Percentiles rank a stretch among this genome's conserved stretches.
Evolutionary conservation across 2,113 vertebrate genomes (phyloP).

Genomic region (Strigops habroptila): DNA sequence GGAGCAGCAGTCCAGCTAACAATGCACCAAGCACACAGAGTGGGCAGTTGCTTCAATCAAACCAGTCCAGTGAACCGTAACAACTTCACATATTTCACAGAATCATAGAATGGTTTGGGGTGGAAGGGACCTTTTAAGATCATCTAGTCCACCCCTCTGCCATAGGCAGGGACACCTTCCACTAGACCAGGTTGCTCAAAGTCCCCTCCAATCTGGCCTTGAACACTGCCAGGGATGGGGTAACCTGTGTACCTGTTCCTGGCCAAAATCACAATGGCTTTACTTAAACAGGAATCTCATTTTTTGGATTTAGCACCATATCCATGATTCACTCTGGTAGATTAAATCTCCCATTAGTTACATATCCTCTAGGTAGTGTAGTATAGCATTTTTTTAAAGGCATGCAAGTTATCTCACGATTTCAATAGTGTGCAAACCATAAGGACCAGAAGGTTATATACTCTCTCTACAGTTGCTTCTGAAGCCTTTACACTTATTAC

Average conservation of each 20-base stretch:
- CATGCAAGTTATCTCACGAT: not conserved
- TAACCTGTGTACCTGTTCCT: not conserved
- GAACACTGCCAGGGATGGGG: not conserved
- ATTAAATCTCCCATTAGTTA: not conserved
- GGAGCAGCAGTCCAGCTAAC: not conserved
- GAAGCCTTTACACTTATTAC: not conserved
- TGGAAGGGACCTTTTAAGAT: not conserved
- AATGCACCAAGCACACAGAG: not conserved
- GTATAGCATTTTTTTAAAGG: not conserved
- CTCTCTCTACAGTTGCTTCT: not conserved
- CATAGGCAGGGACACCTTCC: not conserved
- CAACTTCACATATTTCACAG: not conserved
- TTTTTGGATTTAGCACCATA: not conserved
- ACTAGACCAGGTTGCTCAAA: not conserved
- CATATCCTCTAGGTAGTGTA: not conserved
- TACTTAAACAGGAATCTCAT: not conserved
- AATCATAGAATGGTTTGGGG: not conserved
- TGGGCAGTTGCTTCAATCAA: not conserved
- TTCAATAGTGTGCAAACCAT: not conserved
- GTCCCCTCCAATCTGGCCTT: not conserved
- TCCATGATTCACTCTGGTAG: not conserved
- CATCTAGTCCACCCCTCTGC: not conserved
- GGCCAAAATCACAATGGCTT: not conserved
- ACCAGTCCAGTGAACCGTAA: not conserved
- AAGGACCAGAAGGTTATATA: not conserved